phyloP scores from a whole-genome alignment of 2,888 invertebrate species.

The Lomographa bimaculata region DNA sequence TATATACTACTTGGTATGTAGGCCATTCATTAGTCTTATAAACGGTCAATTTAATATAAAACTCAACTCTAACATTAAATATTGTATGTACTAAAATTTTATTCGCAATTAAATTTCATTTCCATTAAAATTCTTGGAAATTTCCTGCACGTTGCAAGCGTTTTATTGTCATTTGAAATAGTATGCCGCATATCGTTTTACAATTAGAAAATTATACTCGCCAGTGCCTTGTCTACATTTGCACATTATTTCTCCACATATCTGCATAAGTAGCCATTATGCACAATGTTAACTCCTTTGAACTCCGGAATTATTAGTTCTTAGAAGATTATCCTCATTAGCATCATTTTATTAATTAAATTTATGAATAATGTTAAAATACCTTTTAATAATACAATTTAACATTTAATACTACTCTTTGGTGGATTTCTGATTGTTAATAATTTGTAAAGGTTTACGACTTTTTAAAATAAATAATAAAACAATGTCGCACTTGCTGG shows the following conservation, averaged over 20 bases:
- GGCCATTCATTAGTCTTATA: too few species aligned
- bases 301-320: conserved; percentile 16
- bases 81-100: too few species aligned
- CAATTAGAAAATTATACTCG: conserved; percentile 19
- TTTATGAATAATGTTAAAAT: too few species aligned
- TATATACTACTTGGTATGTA: too few species aligned
- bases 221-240: conserved; percentile 7
- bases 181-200: conserved; percentile 16
- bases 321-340: conserved; percentile 10
- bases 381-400: too few species aligned
- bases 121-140: conserved; percentile 8
- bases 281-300: conserved; percentile 18
- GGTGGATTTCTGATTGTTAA: too few species aligned
- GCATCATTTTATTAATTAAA: conserved; percentile 3
- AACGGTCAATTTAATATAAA: too few species aligned
- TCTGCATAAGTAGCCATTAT: conserved; percentile 19
- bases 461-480: too few species aligned
- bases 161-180: conserved; percentile 16
- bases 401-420: too few species aligned
- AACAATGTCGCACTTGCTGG: too few species aligned
- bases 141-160: conserved; percentile 9
- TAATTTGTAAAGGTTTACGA: too few species aligned
- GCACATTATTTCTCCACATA: conserved; percentile 18
- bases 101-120: conserved; percentile 7
- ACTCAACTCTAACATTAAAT: too few species aligned